Evolutionary conservation across 2,888 invertebrate species (phyloP).

Genomic region (Sesamia inferens): DNA sequence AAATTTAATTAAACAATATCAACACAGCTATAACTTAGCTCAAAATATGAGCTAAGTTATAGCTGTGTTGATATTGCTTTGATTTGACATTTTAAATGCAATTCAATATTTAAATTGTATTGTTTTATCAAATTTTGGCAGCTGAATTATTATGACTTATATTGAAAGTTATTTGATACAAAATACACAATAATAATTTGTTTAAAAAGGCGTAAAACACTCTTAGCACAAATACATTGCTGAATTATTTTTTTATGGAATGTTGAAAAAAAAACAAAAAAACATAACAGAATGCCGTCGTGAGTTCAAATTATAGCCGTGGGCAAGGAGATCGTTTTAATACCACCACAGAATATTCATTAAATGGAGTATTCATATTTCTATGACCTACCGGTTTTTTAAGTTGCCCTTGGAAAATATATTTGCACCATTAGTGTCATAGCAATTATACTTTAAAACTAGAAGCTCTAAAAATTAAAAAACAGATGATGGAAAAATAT

Average conservation of each 20-base stretch:
- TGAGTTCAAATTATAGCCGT: not conserved
- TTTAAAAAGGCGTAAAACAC: not conserved
- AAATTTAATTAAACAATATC: not conserved
- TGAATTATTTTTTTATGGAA: not conserved
- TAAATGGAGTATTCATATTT: slow-evolving; percentile 2
- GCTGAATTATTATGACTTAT: not conserved
- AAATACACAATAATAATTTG: not conserved
- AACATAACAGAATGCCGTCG: not conserved
- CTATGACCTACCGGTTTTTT: not conserved
- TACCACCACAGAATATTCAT: not conserved
- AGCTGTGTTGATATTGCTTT: too few species aligned
- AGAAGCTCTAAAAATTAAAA: not conserved
- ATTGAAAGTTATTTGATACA: not conserved
- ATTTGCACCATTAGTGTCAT: not conserved
- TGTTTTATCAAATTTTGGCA: not conserved
- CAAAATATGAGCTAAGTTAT: too few species aligned
- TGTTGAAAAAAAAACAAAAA: not conserved
- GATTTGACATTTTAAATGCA: slow-evolving; percentile 1
- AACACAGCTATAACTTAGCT: not conserved
- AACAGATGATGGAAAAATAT: not conserved
- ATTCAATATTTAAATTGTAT: not conserved
- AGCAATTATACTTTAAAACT: not conserved
- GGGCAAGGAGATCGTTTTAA: not conserved
- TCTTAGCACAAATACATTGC: not conserved
- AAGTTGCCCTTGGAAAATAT: not conserved